These are phyloP conservation scores for Xenus cinereus DNA, from an alignment of 2,113 vertebrate genomes.

Conservation along the genomic window DNA sequence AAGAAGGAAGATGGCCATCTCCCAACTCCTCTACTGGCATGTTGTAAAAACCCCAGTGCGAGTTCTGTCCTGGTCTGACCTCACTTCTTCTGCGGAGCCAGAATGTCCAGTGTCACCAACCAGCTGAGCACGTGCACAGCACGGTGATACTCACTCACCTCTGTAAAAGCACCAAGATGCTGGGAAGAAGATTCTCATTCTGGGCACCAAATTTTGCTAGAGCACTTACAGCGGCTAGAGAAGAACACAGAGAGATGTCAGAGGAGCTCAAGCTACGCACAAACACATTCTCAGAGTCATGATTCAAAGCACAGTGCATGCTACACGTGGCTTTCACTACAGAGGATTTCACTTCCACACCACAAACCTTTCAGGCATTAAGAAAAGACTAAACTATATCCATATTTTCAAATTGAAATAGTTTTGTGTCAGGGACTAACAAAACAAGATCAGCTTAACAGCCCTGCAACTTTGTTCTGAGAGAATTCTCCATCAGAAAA, in stretches of 20 bases:
- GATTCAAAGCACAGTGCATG: neutral
- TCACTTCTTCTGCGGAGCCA: neutral
- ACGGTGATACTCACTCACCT: constrained; percentile 72
- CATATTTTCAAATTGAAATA: neutral
- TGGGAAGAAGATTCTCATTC: constrained; percentile 94
- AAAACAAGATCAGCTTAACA: neutral
- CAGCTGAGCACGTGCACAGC: neutral
- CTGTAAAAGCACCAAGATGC: constrained; percentile 94
- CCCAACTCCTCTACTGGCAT: rapidly evolving
- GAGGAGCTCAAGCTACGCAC: neutral
- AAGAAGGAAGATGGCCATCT: neutral
- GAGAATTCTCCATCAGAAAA: neutral
- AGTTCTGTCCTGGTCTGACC: neutral
- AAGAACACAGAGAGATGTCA: neutral
- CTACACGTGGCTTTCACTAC: neutral
- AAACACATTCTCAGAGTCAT: neutral
- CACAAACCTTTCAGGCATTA: rapidly evolving
- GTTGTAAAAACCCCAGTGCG: rapidly evolving
- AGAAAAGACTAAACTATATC: rapidly evolving
- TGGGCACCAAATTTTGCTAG: constrained; percentile 98
- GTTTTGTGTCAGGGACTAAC: neutral
- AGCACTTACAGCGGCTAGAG: constrained; percentile 91
- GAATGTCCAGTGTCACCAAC: rapidly evolving
- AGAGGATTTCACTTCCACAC: neutral
- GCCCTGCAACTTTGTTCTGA: neutral